phyloP scores from a whole-genome alignment of 2,797 vertebrate genomes.

The Betta splendens region DNA sequence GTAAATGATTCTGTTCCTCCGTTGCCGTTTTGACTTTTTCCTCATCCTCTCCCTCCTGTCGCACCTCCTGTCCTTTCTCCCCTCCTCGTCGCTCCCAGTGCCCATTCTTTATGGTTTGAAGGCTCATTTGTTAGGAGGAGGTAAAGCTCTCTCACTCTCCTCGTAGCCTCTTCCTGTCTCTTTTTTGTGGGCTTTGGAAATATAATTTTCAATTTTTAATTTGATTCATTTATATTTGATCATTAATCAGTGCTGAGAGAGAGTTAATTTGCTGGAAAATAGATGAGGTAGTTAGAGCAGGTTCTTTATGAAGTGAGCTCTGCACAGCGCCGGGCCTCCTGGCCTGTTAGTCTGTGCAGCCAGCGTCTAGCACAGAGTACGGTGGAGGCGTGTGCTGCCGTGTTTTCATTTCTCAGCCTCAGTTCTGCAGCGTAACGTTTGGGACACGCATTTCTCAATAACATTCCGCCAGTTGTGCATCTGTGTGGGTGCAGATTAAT shows the following conservation, averaged over 20 bases:
- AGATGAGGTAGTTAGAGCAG: constrained; percentile 98
- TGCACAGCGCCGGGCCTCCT: constrained; percentile 80
- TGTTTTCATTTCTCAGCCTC: too few relatives aligned
- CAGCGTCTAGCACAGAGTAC: constrained; percentile 8
- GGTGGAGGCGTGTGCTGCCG: background rate
- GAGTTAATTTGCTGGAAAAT: constrained; percentile 99
- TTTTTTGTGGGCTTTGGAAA: constrained; percentile 97
- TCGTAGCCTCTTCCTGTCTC: constrained; percentile 75
- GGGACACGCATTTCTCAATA: background rate
- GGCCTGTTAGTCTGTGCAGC: constrained; percentile 34
- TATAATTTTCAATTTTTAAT: constrained; percentile 99
- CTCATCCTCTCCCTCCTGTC: constrained; percentile 68
- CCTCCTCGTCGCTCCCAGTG: constrained; percentile 77
- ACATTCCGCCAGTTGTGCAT: background rate
- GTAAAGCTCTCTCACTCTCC: constrained; percentile 88
- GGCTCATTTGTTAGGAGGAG: constrained; percentile 98
- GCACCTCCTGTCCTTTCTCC: constrained; percentile 79
- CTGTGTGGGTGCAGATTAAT: background rate
- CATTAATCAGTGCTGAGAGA: constrained; percentile 99
- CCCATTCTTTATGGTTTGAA: constrained; percentile 98
- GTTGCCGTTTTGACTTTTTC: constrained; percentile 24
- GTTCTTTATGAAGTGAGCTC: constrained; percentile 93
- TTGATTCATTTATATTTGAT: constrained; percentile 99
- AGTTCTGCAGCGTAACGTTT: background rate
- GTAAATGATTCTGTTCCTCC: constrained; percentile 37